These are phyloP conservation scores for Thamnophis sirtalis DNA, from an alignment of 2,113 vertebrate species.

Conservation along the genomic window DNA sequence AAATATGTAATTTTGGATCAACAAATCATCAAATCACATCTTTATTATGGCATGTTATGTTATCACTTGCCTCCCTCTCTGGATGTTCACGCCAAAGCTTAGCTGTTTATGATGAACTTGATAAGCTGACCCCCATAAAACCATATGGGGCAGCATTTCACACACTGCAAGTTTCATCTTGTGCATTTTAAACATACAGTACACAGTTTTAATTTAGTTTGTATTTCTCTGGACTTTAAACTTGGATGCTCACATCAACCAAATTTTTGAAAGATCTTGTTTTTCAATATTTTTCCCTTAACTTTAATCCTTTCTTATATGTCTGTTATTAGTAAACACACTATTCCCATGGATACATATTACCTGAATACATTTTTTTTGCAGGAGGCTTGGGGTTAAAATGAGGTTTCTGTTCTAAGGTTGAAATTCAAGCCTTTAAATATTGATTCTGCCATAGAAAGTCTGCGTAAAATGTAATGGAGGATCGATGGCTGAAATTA, in stretches of 20 bases:
- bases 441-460: neutral
- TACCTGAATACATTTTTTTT: neutral
- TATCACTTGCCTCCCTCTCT: neutral
- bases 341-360: neutral
- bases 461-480: conserved; percentile 51
- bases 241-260: neutral
- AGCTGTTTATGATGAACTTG: neutral
- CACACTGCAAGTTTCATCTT: neutral
- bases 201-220: neutral
- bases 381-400: neutral
- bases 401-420: neutral
- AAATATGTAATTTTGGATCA: neutral
- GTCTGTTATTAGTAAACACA: neutral
- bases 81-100: neutral
- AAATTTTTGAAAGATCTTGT: neutral
- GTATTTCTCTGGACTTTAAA: neutral
- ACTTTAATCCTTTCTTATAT: neutral
- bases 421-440: conserved; percentile 1
- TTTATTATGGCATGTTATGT: neutral
- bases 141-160: neutral
- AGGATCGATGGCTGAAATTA: conserved; percentile 67
- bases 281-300: neutral
- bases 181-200: neutral
- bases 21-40: neutral
- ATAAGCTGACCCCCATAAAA: neutral